phyloP scores from a whole-genome alignment of 2,888 invertebrate genomes.

The Kryphioiulus occultus region DNA sequence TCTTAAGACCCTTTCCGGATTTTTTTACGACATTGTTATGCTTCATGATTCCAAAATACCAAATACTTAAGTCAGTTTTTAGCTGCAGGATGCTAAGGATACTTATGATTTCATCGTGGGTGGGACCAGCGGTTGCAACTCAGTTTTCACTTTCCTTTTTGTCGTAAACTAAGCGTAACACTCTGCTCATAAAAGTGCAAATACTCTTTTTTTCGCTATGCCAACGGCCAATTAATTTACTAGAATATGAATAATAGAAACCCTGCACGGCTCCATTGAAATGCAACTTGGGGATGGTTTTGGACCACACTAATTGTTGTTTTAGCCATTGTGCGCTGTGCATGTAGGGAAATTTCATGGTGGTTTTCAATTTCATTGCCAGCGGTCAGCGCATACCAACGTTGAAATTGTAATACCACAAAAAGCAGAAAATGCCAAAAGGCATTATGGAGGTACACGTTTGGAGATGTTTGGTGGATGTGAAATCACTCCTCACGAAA shows the following conservation, averaged over 20 bases:
- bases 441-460: neutral
- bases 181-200: constrained; percentile 1
- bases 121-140: neutral
- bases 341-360: neutral
- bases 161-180: neutral
- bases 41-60: neutral
- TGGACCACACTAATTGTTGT: neutral
- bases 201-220: neutral
- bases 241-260: constrained; percentile 8
- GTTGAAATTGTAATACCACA: neutral
- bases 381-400: neutral
- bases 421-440: neutral
- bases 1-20: neutral
- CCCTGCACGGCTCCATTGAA: neutral
- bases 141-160: neutral
- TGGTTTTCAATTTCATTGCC: neutral
- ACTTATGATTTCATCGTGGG: neutral
- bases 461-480: neutral
- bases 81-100: neutral
- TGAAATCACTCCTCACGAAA: constrained; percentile 1
- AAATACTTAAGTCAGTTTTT: neutral
- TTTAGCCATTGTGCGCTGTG: neutral
- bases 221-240: constrained; percentile 18
- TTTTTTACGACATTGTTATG: neutral
- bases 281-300: neutral